Evolutionary conservation across 2,797 vertebrate species (phyloP).

Genomic region (Hypotaenidia philippensis): DNA sequence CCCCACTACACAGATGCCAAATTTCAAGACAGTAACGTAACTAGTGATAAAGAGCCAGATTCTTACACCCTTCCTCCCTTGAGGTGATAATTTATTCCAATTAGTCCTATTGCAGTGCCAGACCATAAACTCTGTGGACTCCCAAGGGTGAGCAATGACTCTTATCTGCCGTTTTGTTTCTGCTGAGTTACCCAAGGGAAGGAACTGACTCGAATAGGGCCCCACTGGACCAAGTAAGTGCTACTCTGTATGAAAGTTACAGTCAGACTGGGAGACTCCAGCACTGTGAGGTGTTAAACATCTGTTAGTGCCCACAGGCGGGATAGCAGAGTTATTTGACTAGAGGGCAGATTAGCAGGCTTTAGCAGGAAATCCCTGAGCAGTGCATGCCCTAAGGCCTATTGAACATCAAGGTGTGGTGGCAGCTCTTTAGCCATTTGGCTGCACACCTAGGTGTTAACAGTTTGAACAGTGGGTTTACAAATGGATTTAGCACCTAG

Average conservation of each 20-base stretch:
- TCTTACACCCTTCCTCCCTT: not conserved
- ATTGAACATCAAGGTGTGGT: not conserved
- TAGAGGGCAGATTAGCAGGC: not conserved
- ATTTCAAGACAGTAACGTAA: not conserved
- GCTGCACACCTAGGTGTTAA: not conserved
- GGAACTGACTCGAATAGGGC: not conserved
- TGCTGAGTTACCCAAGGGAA: rapidly evolving
- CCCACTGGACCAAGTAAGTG: not conserved
- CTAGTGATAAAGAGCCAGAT: not conserved
- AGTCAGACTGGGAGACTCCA: not conserved
- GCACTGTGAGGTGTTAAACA: not conserved
- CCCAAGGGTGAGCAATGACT: not conserved
- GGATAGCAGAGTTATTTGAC: not conserved
- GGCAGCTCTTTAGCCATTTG: not conserved
- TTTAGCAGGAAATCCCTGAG: not conserved
- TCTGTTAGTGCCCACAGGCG: not conserved
- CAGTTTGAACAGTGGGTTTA: not conserved
- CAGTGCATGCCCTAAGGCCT: not conserved
- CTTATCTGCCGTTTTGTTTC: not conserved
- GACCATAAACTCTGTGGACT: not conserved
- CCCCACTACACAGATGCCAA: not conserved
- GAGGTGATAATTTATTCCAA: not conserved
- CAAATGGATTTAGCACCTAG: not conserved
- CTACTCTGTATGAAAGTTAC: not conserved
- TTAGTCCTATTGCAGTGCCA: not conserved